phyloP scores from a whole-genome alignment of 2,888 invertebrate species.

The Listrodromus nycthemerus region DNA sequence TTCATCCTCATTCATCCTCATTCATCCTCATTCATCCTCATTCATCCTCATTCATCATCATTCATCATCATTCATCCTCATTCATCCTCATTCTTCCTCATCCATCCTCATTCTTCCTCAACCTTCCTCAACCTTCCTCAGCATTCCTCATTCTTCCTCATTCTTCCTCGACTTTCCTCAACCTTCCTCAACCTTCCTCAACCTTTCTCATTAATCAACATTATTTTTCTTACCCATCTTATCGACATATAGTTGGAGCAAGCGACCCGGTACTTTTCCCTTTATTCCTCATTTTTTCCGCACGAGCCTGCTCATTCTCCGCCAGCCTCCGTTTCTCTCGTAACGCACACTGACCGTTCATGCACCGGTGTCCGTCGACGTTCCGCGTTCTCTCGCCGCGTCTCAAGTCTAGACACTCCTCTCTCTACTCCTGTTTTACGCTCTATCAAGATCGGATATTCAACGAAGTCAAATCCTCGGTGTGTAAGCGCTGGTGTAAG shows the following conservation, averaged over 20 bases:
- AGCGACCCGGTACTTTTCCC: conserved; percentile 22
- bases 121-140: neutral
- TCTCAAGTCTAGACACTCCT: conserved; percentile 36
- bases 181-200: neutral
- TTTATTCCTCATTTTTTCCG: conserved; percentile 34
- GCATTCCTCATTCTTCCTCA: neutral
- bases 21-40: neutral
- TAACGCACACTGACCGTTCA: conserved; percentile 28
- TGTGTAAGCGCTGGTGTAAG: conserved; percentile 21
- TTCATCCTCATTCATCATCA: neutral
- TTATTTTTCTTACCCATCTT: conserved; percentile 45
- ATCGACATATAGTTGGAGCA: conserved; percentile 26
- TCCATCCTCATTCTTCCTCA: conserved; percentile 8
- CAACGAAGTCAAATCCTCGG: conserved; percentile 1
- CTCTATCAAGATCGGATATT: conserved; percentile 48
- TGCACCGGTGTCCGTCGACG: neutral
- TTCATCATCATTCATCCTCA: conserved; percentile 46
- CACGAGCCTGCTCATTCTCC: conserved; percentile 22
- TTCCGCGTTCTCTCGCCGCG: neutral
- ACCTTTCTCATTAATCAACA: neutral
- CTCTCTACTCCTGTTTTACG: conserved; percentile 47
- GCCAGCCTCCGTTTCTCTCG: conserved; percentile 29
- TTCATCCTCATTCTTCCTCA: conserved; percentile 52
- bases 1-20: conserved; percentile 24
- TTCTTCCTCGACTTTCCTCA: neutral